Conservation (phyloP, 2,888 invertebrate genomes). For the Eupithecia subumbrata region DNA sequence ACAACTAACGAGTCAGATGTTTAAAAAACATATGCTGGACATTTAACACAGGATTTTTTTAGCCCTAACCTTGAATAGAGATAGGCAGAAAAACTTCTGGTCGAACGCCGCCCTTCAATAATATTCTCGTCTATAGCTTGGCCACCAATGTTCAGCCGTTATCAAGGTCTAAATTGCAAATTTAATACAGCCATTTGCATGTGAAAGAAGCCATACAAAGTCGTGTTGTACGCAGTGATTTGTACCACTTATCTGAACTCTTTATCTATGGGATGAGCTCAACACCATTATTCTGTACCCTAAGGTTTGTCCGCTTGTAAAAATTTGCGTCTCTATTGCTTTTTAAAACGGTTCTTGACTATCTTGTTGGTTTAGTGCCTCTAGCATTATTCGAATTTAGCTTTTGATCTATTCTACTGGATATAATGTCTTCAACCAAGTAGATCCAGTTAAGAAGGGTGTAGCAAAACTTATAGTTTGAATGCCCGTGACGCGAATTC, state of each 20-base stretch:
- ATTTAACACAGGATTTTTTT: neutral
- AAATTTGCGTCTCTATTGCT: constrained; percentile 48
- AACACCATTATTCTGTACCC: constrained; percentile 51
- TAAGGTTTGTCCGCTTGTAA: constrained; percentile 52
- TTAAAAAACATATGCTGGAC: neutral
- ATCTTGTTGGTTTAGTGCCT: constrained; percentile 18
- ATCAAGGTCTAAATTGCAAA: constrained; percentile 81
- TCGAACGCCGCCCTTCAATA: neutral
- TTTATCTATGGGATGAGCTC: constrained; percentile 75
- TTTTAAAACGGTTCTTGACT: constrained; percentile 37
- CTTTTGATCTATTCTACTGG: neutral
- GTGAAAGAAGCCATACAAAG: constrained; percentile 76
- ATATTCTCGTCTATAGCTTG: constrained; percentile 46
- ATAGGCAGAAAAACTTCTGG: neutral
- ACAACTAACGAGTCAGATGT: neutral
- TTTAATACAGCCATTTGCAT: constrained; percentile 83
- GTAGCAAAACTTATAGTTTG: neutral
- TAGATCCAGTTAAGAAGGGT: neutral
- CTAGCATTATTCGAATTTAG: neutral
- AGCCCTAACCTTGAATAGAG: neutral
- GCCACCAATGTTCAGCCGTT: constrained; percentile 55
- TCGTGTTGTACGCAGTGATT: constrained; percentile 76
- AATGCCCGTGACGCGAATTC: neutral
- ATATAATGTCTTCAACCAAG: neutral
- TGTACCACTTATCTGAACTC: constrained; percentile 76